Evolutionary conservation across 37 sponge, comb jelly and placozoan genomes (phyloP), one percentile per base, ranked within the genome.

Genomic region (Aphrocallistes beatrix): DNA sequence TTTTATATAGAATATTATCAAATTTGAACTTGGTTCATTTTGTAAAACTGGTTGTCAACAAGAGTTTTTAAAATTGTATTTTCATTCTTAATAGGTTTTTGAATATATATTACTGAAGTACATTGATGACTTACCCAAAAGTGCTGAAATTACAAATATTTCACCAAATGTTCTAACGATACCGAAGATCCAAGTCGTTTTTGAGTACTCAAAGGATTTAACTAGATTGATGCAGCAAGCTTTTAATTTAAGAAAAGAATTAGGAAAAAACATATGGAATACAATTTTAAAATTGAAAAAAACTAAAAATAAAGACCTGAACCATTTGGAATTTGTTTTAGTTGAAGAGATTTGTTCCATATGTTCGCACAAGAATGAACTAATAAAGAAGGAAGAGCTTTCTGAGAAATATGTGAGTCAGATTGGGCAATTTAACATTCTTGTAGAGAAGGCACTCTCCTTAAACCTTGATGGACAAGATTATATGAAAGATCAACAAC

Each of bases 351-450:
- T 60, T 6, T 25, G 10, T 25, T 3, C 75, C 3, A 6, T 60
- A 6, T 60, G 75, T 28, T 60, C 17, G 10, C 75, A 60, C n/a
- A 60, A 13, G 75, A 28, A 21, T 3, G 75, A 60, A 13, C 34
- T 19, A 25, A 60, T 30, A 25, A 30, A 19, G 10, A 13, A 30
- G 8, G 34, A 60, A 6, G 34, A 60, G 34, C 34, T 60, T 25
- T 19, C 75, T 32, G 75, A 60, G 75, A 60, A 60, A 30, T 60
- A 60, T 60, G 75, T 60, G 75, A 60, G 75, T 60, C 28, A 60
- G 25, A 60, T 60, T 30, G n/a, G 25, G n/a, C 75, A 60, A 28
- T 60, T 19, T 19, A 19, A 19, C 10, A 3, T 30, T 60, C 1
- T 60, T 60, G 34, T 60, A 13, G 75, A 60, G 21, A 60, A 28